Base-by-base conservation (phyloP, 2,113 vertebrate genomes). In the Urocitellus parryii region DNA sequence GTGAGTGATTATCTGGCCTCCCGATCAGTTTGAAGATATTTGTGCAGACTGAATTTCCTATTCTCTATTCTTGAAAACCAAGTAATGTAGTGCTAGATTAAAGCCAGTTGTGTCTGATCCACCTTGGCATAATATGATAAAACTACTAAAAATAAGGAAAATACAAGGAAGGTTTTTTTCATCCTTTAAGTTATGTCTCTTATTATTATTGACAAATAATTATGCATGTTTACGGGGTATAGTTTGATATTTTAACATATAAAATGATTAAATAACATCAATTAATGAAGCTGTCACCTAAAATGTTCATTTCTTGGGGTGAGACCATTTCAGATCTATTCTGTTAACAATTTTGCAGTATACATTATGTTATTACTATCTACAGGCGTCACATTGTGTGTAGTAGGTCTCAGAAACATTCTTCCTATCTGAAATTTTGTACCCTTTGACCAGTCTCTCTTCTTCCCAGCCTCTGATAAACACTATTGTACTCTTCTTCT, bases 91-190 rank as follows among this genome's bases (percentile, higher is more conserved):
- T 94, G 56, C n/a, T 94, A 74, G 77, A 48, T 79, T 76, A 76
- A 81, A 84, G 34, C 29, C 51, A 81, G 4, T 81, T 93, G 9
- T 86, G 42, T 65, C 45, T 85, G 27, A 29, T 93, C 45, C 14
- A 73, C 22, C 6, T 95, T 67, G 3, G 42, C 3, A 42, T n/a
- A 67, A 27, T 53, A n/a, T 25, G 77, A 22, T 86, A 29, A 51
- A 88, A 80, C 13, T 79, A 32, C 32, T 95, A 34, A 88, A 83
- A 83, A 42, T 90, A 82, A 90, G 24, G 27, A 53, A 74, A 65
- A 34, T 29, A n/a, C 18, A 72, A 53, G 37, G 39, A 88, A 18
- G 9, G 42, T 22, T 48, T 61, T 83, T 67, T 39, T 9, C 3
- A 22, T 53, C 0, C 34, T 88, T 94, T 89, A 56, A 89, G 27